Conservation (phyloP, 1,140 invertebrate species). For the Atta cephalotes region DNA sequence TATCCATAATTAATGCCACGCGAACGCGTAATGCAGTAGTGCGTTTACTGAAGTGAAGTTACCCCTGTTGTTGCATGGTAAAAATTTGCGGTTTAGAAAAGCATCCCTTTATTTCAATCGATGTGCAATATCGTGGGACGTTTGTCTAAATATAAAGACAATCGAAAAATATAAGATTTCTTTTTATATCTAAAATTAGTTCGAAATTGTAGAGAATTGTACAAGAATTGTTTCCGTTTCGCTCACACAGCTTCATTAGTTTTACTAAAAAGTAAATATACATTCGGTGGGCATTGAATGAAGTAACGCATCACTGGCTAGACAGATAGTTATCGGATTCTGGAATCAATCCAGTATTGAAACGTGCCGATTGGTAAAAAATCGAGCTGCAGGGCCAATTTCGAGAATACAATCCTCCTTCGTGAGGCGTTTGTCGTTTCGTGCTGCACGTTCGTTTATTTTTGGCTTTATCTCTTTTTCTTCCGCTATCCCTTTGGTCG, state of each 20-base stretch:
- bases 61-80: neutral
- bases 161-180: neutral
- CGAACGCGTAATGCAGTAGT: constrained; percentile 7
- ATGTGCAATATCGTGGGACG: neutral
- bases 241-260: neutral
- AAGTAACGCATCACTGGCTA: neutral
- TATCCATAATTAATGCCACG: constrained; percentile 47
- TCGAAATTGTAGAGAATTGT: neutral
- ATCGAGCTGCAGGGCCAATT: constrained; percentile 47
- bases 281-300: neutral
- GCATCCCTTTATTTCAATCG: neutral
- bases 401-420: constrained; percentile 49
- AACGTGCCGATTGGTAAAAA: constrained; percentile 21
- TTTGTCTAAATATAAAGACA: neutral
- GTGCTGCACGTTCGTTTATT: constrained; percentile 21
- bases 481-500: constrained; percentile 23
- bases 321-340: neutral
- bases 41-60: constrained; percentile 26
- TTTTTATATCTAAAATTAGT: neutral
- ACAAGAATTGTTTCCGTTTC: neutral
- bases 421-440: constrained; percentile 18
- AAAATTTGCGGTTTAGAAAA: constrained; percentile 13
- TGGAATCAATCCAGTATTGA: neutral
- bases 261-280: neutral
- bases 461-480: neutral